phyloP scores from a whole-genome alignment of 2,113 vertebrate species.

The Rhizomys pruinosus region DNA sequence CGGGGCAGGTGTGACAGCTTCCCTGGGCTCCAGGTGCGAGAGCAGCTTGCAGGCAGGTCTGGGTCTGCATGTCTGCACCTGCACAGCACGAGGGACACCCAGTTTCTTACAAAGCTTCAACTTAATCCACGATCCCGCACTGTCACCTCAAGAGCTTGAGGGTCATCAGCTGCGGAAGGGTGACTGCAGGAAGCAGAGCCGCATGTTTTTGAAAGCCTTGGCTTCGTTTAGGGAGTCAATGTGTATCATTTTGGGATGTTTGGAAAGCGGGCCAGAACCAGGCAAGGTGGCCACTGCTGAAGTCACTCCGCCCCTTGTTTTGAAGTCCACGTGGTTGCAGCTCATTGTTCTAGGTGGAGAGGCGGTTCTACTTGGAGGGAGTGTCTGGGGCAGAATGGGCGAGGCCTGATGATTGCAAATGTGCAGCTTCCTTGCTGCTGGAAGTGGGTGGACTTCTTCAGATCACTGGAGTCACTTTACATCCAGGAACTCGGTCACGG shows the following conservation, averaged over 20 bases:
- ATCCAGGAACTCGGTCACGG: not conserved
- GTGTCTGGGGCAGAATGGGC: not conserved
- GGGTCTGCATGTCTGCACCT: not conserved
- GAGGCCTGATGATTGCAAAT: no score
- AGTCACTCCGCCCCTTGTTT: conserved; percentile 46
- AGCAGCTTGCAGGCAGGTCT: not conserved
- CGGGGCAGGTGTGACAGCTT: no score
- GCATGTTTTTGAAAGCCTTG: not conserved
- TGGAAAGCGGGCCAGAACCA: not conserved
- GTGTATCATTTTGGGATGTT: not conserved
- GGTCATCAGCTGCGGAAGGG: not conserved
- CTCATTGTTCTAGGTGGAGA: not conserved
- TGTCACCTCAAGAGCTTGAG: not conserved
- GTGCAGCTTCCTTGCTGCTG: not conserved
- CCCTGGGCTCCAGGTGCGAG: not conserved
- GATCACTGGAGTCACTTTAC: not conserved
- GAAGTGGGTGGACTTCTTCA: no score
- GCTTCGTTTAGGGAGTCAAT: not conserved
- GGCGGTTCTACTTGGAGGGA: not conserved
- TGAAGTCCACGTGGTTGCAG: conserved; percentile 69
- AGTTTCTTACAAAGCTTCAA: not conserved
- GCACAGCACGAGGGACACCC: not conserved
- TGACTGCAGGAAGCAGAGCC: not conserved
- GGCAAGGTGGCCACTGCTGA: not conserved
- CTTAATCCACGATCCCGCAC: not conserved